Evolutionary conservation across 2,888 invertebrate species (phyloP), one percentile per base, ranked within the genome.

Genomic region (Protodeltote pygarga): DNA sequence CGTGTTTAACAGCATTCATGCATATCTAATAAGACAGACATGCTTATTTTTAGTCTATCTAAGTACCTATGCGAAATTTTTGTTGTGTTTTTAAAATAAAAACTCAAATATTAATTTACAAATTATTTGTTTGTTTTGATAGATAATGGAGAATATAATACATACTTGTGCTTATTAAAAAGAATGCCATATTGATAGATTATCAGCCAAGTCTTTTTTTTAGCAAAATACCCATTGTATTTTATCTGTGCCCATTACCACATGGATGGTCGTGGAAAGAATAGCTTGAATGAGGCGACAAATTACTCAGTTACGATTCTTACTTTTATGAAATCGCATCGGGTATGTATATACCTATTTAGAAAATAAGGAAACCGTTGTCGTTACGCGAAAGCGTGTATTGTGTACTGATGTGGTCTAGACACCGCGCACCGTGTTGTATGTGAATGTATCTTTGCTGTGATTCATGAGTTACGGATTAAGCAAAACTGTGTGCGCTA

Each of bases 341-440:
- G 24, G 32, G 27, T 58, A 29, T 50, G 59, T 46, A 38, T 25
- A 14, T 27, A 13, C n/a, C n/a, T n/a, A n/a, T 59, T 60, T 58
- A 58, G 57, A 58, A 58, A 58, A 53, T 31, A 59, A 58, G 57
- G 57, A 58, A 58, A 58, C 37, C 51, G 39, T 59, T 38, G 33
- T 59, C 27, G 35, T 33, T 21, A 23, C 20, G 60, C 16, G 57
- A 58, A 58, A 59, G 57, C 41, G 20, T 13, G 41, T 38, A 60
- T 60, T 47, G 60, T 59, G 15, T n/a, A n/a, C n/a, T n/a, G n/a
- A n/a, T n/a, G n/a, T 24, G 53, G 41, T 47, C 47, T 47, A 47
- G 25, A 47, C 34, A 19, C 24, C 24, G 28, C 14, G 20, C 14
- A 14, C 14, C 8, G 20, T 17, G 20, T 39, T 27, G 21, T 28